These are phyloP conservation scores for Catostomus latipinnis DNA, from an alignment of 2,797 vertebrate species.

Conservation along the genomic window DNA sequence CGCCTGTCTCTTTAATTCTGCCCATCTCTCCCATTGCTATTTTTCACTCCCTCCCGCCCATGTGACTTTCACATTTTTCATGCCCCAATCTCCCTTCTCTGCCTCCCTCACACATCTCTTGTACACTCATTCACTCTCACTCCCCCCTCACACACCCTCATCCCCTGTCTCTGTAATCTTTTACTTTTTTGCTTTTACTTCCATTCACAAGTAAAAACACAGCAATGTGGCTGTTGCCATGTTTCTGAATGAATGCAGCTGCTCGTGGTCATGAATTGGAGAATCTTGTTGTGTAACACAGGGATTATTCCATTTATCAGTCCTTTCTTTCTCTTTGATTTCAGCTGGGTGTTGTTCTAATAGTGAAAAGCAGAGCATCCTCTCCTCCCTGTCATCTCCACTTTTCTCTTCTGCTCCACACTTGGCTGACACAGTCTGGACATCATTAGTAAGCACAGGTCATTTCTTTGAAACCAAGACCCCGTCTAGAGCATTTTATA, in stretches of 20 bases:
- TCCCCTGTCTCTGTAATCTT: neutral
- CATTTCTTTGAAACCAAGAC: slow-evolving; percentile 47
- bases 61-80: slow-evolving; percentile 30
- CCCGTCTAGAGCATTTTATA: slow-evolving; percentile 37
- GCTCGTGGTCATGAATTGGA: neutral
- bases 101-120: slow-evolving; percentile 20
- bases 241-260: slow-evolving; percentile 35
- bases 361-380: slow-evolving; percentile 28
- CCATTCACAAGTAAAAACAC: slow-evolving; percentile 30
- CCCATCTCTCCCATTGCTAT: neutral
- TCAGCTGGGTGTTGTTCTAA: slow-evolving; percentile 32
- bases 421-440: slow-evolving; percentile 22
- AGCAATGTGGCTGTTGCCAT: neutral
- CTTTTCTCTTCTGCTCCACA: slow-evolving; percentile 13
- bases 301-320: slow-evolving; percentile 4
- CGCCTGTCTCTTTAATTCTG: neutral
- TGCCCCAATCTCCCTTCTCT: neutral
- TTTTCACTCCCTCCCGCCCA: slow-evolving; percentile 12
- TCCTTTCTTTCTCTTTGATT: slow-evolving; percentile 13
- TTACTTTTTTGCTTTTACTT: neutral
- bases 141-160: slow-evolving; percentile 15
- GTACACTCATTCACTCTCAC: neutral
- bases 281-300: slow-evolving; percentile 28
- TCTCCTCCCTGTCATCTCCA: neutral
- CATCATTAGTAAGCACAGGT: slow-evolving; percentile 52